These are phyloP conservation scores for Emydocephalus ijimae DNA, from an alignment of 2,113 vertebrate genomes.

Conservation along the genomic window DNA sequence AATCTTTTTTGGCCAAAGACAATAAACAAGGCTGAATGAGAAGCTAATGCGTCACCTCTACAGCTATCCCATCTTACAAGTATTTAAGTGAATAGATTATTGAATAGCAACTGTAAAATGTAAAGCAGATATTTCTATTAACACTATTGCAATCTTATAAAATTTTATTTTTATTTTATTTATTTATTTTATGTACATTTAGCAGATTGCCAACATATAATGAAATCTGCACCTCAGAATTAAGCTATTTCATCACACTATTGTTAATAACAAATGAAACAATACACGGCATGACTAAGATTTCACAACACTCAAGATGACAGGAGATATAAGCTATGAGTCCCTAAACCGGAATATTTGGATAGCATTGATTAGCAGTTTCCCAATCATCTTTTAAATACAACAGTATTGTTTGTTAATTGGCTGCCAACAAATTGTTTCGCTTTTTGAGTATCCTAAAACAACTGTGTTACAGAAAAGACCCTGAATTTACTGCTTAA, in stretches of 20 bases:
- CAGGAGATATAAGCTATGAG: background rate
- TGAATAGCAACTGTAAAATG: background rate
- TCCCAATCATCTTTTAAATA: background rate
- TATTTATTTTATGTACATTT: background rate
- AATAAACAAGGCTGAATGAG: background rate
- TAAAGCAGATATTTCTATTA: background rate
- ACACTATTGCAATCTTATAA: accelerated
- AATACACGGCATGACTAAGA: background rate
- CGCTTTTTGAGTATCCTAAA: background rate
- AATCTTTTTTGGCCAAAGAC: background rate
- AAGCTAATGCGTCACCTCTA: too few species aligned
- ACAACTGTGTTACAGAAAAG: background rate
- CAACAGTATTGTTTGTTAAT: background rate
- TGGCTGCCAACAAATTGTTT: background rate
- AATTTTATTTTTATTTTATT: background rate
- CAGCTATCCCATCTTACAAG: accelerated
- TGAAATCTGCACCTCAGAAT: background rate
- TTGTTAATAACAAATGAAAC: background rate
- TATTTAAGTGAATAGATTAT: background rate
- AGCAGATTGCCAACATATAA: background rate
- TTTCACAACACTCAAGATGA: background rate
- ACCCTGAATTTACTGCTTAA: background rate
- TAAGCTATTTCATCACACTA: background rate
- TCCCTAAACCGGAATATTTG: background rate
- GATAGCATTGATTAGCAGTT: background rate